Conservation (phyloP, 2,113 vertebrate species). For the Ceratotherium simum region DNA sequence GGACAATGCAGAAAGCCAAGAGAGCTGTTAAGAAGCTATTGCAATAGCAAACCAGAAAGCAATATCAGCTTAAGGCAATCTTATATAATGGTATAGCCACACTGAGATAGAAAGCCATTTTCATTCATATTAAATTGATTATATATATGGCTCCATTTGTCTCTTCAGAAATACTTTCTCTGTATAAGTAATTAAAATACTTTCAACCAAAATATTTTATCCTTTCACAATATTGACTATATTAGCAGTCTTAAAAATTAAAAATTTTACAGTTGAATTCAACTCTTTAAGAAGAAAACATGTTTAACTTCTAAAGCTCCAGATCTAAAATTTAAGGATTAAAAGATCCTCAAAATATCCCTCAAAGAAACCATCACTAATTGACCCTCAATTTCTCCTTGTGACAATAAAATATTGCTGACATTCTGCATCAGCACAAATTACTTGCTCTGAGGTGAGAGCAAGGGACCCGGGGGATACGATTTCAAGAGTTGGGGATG, state of each 20-base stretch:
- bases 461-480: neutral
- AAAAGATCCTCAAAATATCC: neutral
- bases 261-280: neutral
- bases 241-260: neutral
- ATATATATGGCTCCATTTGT: neutral
- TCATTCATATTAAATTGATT: neutral
- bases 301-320: neutral
- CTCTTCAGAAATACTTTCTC: neutral
- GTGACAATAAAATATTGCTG: neutral
- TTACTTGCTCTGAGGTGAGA: neutral
- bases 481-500: neutral
- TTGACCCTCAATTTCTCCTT: neutral
- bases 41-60: neutral
- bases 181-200: conserved; percentile 13
- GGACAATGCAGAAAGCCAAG: neutral
- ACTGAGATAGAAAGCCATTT: neutral
- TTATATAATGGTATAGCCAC: neutral
- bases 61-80: neutral
- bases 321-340: conserved; percentile 25
- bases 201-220: conserved; percentile 40
- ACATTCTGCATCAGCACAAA: neutral
- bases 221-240: neutral
- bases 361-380: neutral
- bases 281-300: neutral
- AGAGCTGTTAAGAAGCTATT: neutral